Evolutionary conservation across 2,113 vertebrate genomes (phyloP).

Genomic region (Addax nasomaculatus): DNA sequence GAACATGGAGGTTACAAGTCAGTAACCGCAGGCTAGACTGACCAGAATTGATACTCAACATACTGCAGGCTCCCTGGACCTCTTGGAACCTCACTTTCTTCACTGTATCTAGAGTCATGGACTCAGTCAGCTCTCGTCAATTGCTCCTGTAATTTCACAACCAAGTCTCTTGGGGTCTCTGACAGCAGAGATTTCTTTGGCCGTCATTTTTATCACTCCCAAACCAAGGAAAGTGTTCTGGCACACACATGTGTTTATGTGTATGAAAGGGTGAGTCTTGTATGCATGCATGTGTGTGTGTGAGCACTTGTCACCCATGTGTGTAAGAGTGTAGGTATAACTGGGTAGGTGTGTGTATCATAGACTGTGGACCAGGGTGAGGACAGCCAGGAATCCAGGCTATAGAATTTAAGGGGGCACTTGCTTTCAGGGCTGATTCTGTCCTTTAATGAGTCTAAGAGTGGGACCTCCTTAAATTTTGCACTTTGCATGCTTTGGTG

Average conservation of each 20-base stretch:
- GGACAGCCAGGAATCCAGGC: background rate
- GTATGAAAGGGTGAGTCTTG: background rate
- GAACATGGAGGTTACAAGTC: background rate
- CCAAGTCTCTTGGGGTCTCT: background rate
- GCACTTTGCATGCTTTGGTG: background rate
- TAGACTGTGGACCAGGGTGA: background rate
- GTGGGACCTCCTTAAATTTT: background rate
- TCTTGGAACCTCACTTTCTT: too few species aligned
- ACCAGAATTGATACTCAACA: background rate
- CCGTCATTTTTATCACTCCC: background rate
- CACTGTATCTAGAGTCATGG: rapidly evolving
- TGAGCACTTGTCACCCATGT: rapidly evolving
- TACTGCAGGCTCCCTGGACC: background rate
- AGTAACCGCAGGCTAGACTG: background rate
- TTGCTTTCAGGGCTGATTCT: background rate
- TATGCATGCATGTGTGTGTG: background rate
- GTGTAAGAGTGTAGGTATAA: background rate
- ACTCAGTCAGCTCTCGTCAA: background rate
- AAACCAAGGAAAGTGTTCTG: background rate
- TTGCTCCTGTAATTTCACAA: background rate
- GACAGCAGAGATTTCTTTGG: background rate
- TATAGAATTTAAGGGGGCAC: background rate
- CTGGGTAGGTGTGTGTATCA: background rate
- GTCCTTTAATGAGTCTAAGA: background rate
- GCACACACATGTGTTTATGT: background rate